These are phyloP conservation scores for Lithophane ornitopus DNA, from an alignment of 2,888 invertebrate genomes.

Conservation along the genomic window DNA sequence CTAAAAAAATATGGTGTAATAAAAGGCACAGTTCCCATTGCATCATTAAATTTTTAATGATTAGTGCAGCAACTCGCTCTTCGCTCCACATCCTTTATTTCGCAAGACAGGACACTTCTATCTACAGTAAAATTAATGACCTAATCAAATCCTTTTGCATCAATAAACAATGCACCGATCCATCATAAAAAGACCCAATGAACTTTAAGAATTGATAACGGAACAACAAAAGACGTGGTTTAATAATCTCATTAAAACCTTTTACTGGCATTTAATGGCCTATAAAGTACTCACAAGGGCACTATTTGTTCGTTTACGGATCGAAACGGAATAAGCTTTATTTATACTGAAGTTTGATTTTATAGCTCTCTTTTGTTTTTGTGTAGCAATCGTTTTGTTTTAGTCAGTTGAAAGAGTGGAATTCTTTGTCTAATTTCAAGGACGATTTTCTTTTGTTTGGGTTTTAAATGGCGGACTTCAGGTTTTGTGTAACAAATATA, in stretches of 20 bases:
- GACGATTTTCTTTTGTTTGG: conserved; percentile 47
- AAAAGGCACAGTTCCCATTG: conserved; percentile 1
- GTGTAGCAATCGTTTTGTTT: conserved; percentile 60
- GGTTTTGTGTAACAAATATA: conserved; percentile 28
- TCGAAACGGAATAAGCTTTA: conserved; percentile 69
- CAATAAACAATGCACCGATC: conserved; percentile 58
- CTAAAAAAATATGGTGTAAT: neutral
- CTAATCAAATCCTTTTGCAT: conserved; percentile 34
- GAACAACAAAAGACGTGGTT: conserved; percentile 67
- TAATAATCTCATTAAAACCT: conserved; percentile 85
- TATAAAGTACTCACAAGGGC: conserved; percentile 84
- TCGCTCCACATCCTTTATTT: conserved; percentile 40
- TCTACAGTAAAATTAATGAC: conserved; percentile 29
- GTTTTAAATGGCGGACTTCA: conserved; percentile 21
- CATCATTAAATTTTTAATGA: conserved; percentile 20
- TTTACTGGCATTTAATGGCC: conserved; percentile 85
- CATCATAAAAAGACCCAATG: conserved; percentile 64
- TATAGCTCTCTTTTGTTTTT: conserved; percentile 75
- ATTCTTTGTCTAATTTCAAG: conserved; percentile 52
- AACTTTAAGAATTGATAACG: conserved; percentile 71
- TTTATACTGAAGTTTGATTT: conserved; percentile 75
- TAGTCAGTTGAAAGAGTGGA: conserved; percentile 46
- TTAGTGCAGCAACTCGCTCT: neutral
- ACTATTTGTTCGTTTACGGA: conserved; percentile 77
- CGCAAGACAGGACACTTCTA: conserved; percentile 35